Percentiles rank a stretch among this genome's conserved stretches.
These are phyloP conservation scores for Zaprionus camerounensis DNA, from an alignment of 1,140 invertebrate species.

Conservation along the genomic window DNA sequence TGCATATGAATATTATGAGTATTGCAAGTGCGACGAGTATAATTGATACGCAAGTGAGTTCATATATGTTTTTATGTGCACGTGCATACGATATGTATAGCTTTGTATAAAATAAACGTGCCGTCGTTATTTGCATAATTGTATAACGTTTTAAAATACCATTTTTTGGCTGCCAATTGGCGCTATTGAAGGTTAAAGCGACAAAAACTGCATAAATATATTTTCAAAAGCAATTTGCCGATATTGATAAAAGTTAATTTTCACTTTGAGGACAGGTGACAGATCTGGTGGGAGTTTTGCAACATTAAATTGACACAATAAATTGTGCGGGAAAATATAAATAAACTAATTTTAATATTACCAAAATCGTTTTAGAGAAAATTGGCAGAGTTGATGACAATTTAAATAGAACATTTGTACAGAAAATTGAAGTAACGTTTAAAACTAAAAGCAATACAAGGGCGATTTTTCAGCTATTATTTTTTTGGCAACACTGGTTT, in stretches of 20 bases:
- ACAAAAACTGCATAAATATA: conserved; percentile 8
- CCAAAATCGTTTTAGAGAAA: neutral
- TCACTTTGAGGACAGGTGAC: conserved; percentile 6
- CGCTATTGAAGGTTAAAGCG: conserved; percentile 11
- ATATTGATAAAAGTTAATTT: conserved; percentile 26
- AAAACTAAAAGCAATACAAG: neutral
- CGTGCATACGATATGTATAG: conserved; percentile 28
- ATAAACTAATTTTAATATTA: neutral
- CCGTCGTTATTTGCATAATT: conserved; percentile 33
- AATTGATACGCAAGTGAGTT: conserved; percentile 51
- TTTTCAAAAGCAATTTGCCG: conserved; percentile 35
- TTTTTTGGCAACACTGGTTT: too few species aligned
- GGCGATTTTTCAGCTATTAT: too few species aligned
- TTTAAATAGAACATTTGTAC: neutral
- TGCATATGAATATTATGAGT: conserved; percentile 79
- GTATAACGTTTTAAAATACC: conserved; percentile 21
- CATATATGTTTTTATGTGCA: conserved; percentile 18
- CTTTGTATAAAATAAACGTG: conserved; percentile 47
- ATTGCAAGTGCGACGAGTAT: conserved; percentile 58
- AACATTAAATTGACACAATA: neutral
- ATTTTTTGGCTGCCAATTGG: conserved; percentile 5
- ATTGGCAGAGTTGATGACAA: too few species aligned
- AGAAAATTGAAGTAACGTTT: neutral
- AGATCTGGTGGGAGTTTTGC: neutral
- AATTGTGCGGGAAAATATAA: neutral